phyloP scores from a whole-genome alignment of 2,797 vertebrate species.

The Pseudochirops cupreus region DNA sequence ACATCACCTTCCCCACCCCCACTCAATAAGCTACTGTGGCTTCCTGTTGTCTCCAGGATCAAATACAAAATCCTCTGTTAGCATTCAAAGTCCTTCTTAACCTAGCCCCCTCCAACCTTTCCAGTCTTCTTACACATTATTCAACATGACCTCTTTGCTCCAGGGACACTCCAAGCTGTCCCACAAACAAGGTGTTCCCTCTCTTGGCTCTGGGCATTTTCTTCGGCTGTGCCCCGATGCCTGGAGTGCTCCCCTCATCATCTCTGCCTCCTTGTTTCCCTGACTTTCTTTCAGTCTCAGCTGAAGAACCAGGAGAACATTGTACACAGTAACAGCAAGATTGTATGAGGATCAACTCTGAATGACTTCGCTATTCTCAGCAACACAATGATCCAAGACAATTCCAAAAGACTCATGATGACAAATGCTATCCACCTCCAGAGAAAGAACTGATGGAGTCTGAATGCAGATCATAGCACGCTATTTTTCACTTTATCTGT shows the following conservation, averaged over 20 bases:
- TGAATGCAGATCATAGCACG: too few relatives aligned
- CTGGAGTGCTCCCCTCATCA: neutral
- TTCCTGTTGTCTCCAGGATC: neutral
- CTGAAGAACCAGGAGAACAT: neutral
- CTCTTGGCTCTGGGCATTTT: neutral
- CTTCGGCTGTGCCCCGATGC: neutral
- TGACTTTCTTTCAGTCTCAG: neutral
- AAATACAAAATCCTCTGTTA: neutral
- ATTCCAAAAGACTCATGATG: too few relatives aligned
- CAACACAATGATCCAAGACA: too few relatives aligned
- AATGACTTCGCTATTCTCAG: too few relatives aligned
- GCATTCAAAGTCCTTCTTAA: neutral
- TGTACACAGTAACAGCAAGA: too few relatives aligned
- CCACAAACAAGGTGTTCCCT: neutral
- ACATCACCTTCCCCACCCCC: neutral
- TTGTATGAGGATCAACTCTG: too few relatives aligned
- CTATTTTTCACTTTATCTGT: too few relatives aligned
- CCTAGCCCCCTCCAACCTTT: neutral
- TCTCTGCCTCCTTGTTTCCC: neutral
- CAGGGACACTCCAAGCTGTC: neutral
- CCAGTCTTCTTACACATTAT: neutral
- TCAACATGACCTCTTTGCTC: neutral
- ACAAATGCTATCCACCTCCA: too few relatives aligned
- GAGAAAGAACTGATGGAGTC: too few relatives aligned
- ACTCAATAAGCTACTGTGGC: neutral